Base-by-base conservation (phyloP, 64 coral and sea anemone species). In the Hydrozoanthus tunicans region DNA sequence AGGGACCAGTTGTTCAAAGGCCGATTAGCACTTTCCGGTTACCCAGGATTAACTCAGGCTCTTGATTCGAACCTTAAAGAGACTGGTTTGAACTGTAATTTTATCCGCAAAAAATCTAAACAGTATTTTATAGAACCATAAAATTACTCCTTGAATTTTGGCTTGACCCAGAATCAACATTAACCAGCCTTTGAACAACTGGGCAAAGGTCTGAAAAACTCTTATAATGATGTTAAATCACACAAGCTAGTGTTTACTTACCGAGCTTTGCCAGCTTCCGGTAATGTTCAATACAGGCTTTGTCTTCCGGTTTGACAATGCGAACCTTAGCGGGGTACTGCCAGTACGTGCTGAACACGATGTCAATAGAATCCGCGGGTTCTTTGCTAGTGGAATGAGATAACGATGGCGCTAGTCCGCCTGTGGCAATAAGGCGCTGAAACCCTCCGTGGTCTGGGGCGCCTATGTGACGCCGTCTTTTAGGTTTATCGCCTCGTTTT, bases 291-390 rank as follows among this genome's bases (percentile, higher is more conserved):
- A 99, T 99, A 56, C 97, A 99, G 58, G 94, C 97, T 20, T 95
- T 95, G 68, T 99, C 97, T 65, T 94, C 92, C 3, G 94, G 94
- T 60, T 91, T 71, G 13, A 99, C 95, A 68, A 99, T 82, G 75
- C 97, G 91, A 4, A 99, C 97, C 91, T 99, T 99, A 7, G 97
- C 97, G 17, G 97, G 97, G 59, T 95, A 99, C 79, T 95, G 94
- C 97, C 97, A 99, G 54, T 99, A 99, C 0, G 97, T 92, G 53
- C 84, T 92, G 64, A 99, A 95, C 65, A 95, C 92, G 60, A 99
- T 78, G 70, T 99, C 97, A 65, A 99, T 99, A 3, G 94, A 95
- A 17, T 92, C 81, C n/a, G 78, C 56, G 4, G 96, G 88, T 23
- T 62, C 92, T 78, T 89, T 78, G 15, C 64, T 90, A 73, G 66